Evolutionary conservation across 2,113 vertebrate genomes (phyloP).

Genomic region (Brachyhypopomus gauderio): DNA sequence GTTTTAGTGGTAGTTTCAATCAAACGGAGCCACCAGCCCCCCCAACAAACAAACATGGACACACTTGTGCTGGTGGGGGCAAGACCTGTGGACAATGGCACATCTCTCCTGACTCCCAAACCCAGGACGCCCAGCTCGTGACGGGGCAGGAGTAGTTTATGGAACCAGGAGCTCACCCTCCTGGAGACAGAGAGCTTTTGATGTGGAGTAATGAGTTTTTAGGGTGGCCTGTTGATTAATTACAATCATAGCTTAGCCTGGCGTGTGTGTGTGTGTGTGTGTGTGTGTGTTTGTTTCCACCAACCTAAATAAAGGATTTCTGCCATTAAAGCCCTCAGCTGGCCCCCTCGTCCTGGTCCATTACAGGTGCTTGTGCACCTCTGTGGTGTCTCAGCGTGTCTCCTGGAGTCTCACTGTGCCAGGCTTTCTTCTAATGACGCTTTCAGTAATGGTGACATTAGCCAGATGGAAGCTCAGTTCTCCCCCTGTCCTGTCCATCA

Average conservation of each 20-base stretch:
- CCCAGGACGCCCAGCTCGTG: neutral
- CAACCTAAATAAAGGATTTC: too few species aligned
- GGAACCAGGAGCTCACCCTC: slow-evolving; percentile 1
- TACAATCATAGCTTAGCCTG: neutral
- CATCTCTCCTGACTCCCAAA: neutral
- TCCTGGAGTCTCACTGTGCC: neutral
- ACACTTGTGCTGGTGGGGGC: neutral
- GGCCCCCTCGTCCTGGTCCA: too few species aligned
- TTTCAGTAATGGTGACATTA: too few species aligned
- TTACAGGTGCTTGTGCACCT: too few species aligned
- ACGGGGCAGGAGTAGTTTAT: slow-evolving; percentile 19
- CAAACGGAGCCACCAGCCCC: neutral
- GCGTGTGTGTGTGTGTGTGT: slow-evolving; percentile 6
- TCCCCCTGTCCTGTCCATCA: neutral
- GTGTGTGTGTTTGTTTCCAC: too few species aligned
- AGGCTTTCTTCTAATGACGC: neutral
- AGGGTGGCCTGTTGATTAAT: slow-evolving; percentile 18
- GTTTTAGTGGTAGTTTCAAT: neutral
- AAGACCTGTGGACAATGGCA: neutral
- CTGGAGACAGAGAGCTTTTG: neutral
- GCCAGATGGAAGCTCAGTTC: neutral
- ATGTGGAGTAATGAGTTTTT: slow-evolving; percentile 30
- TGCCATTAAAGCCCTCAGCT: too few species aligned
- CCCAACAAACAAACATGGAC: neutral
- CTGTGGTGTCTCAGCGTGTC: too few species aligned